These are phyloP conservation scores for Drosophila nr. perissopoda DNA, from an alignment of 2,888 invertebrate species.

Conservation along the genomic window DNA sequence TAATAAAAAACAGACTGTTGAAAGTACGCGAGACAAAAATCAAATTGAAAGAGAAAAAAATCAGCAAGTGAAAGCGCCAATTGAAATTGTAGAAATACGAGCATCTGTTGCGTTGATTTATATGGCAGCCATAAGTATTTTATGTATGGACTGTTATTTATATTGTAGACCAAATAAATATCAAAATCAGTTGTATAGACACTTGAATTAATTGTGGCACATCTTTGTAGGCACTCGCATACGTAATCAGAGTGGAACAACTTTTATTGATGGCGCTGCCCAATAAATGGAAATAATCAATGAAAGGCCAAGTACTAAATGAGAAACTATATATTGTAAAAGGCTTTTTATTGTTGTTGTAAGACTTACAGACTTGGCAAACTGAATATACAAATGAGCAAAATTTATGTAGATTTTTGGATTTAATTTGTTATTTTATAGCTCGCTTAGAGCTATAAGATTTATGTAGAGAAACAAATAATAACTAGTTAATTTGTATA, in stretches of 20 bases:
- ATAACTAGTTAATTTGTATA: not conserved
- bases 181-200: constrained; percentile 28
- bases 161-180: constrained; percentile 24
- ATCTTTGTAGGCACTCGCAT: constrained; percentile 7
- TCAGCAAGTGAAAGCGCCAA: constrained; percentile 68
- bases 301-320: constrained; percentile 19
- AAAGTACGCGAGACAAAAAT: constrained; percentile 32
- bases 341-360: constrained; percentile 4
- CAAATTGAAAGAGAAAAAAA: constrained; percentile 27
- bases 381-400: not conserved
- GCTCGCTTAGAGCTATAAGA: not conserved
- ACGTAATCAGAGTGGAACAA: constrained; percentile 17
- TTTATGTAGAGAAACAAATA: not conserved
- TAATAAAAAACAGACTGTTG: constrained; percentile 13
- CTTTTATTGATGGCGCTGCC: constrained; percentile 16
- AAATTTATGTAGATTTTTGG: not conserved
- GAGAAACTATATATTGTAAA: not conserved
- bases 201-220: constrained; percentile 32
- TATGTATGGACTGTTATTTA: constrained; percentile 10
- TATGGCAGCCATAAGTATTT: constrained; percentile 27
- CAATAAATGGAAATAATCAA: constrained; percentile 31
- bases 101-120: constrained; percentile 37
- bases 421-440: not conserved
- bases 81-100: constrained; percentile 24
- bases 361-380: not conserved